These are phyloP conservation scores for Lophius americanus DNA, from an alignment of 2,797 vertebrate genomes.

Conservation along the genomic window DNA sequence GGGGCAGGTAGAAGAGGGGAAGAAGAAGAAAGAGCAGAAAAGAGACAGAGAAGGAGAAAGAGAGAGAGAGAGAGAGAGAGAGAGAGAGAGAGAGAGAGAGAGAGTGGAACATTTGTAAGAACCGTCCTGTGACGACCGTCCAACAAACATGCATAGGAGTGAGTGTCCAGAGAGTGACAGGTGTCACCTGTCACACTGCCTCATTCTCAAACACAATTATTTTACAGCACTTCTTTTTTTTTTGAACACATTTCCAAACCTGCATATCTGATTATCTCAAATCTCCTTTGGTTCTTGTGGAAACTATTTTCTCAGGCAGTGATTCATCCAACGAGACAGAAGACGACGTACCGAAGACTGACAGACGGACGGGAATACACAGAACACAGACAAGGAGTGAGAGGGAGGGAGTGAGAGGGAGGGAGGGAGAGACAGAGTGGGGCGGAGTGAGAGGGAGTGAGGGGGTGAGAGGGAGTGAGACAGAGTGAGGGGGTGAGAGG, in stretches of 20 bases:
- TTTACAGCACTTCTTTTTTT: slow-evolving; percentile 55
- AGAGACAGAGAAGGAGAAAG: slow-evolving; percentile 7
- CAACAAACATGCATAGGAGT: slow-evolving; percentile 84
- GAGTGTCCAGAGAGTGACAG: slow-evolving; percentile 65
- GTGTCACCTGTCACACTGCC: slow-evolving; percentile 65
- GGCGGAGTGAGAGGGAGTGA: too few species aligned
- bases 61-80: background rate
- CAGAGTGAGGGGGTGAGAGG: slow-evolving; percentile 52
- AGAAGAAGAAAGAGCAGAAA: slow-evolving; percentile 46
- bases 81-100: slow-evolving; percentile 3
- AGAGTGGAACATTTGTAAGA: slow-evolving; percentile 68
- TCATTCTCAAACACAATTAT: slow-evolving; percentile 63
- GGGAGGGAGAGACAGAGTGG: slow-evolving; percentile 63
- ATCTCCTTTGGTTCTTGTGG: slow-evolving; percentile 62
- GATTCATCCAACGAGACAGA: slow-evolving; percentile 77
- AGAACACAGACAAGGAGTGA: slow-evolving; percentile 65
- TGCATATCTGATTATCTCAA: slow-evolving; percentile 65
- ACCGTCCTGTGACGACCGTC: slow-evolving; percentile 73
- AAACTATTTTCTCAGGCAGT: slow-evolving; percentile 68
- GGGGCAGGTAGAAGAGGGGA: slow-evolving; percentile 73
- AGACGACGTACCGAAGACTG: slow-evolving; percentile 67
- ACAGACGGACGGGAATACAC: slow-evolving; percentile 69
- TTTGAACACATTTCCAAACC: slow-evolving; percentile 65
- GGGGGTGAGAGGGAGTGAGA: slow-evolving; percentile 34
- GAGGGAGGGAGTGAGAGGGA: slow-evolving; percentile 62